phyloP scores from a whole-genome alignment of 2,113 vertebrate species.

The Panthera uncia region DNA sequence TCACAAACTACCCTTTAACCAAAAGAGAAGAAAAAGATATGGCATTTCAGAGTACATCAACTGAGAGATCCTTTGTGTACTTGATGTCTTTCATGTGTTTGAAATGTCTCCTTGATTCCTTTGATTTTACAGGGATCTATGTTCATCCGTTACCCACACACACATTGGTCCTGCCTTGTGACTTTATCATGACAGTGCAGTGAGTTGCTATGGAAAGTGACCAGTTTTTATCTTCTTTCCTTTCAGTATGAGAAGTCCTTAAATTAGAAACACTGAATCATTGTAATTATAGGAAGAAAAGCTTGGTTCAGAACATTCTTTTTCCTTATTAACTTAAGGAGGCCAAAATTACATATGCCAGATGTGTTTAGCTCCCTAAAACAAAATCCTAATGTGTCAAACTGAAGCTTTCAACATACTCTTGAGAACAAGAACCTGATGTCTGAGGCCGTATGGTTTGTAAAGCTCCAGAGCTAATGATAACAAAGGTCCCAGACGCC shows the following conservation, averaged over 20 bases:
- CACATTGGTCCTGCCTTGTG: background rate
- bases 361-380: conserved; percentile 8
- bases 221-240: background rate
- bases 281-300: conserved; percentile 12
- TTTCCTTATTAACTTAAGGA: conserved; percentile 48
- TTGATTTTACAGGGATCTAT: background rate
- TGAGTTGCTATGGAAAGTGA: background rate
- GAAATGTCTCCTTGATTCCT: background rate
- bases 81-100: background rate
- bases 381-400: conserved; percentile 41
- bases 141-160: background rate
- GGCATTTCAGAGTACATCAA: background rate
- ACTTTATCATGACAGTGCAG: background rate
- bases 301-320: background rate
- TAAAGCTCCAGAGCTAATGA: conserved; percentile 43
- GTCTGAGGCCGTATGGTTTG: conserved; percentile 13
- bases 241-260: background rate
- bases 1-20: background rate
- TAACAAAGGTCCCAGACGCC: background rate
- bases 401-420: conserved; percentile 42
- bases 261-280: background rate
- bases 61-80: background rate
- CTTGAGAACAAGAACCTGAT: conserved; percentile 24
- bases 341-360: conserved; percentile 51
- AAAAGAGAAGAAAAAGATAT: background rate